Evolutionary conservation across 2,113 vertebrate species (phyloP).

Genomic region (Ailurus styani): DNA sequence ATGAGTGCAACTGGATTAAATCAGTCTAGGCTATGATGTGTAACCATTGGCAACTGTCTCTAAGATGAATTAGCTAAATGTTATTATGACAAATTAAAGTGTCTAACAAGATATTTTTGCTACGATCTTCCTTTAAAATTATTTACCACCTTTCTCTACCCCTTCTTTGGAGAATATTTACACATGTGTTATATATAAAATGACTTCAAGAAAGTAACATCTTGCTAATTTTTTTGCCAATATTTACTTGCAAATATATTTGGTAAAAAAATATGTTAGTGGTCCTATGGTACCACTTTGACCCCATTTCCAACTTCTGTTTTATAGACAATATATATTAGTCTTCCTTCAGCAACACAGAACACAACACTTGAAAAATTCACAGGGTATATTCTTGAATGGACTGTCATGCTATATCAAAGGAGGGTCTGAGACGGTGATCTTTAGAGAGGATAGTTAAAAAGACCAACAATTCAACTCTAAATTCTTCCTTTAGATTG

Average conservation of each 20-base stretch:
- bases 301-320: neutral
- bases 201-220: neutral
- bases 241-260: neutral
- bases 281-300: neutral
- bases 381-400: neutral
- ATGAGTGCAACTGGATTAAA: neutral
- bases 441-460: neutral
- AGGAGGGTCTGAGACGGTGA: neutral
- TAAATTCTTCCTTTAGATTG: neutral
- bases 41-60: constrained; percentile 42
- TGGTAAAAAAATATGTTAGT: neutral
- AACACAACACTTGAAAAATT: neutral
- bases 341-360: neutral
- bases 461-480: neutral
- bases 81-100: constrained; percentile 51
- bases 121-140: neutral
- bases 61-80: constrained; percentile 46
- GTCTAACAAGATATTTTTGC: neutral
- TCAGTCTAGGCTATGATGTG: neutral
- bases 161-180: neutral
- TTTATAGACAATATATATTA: neutral
- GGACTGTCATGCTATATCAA: neutral
- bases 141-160: neutral
- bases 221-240: neutral
- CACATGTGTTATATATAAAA: neutral